phyloP scores from a whole-genome alignment of 2,888 invertebrate genomes.

The Drosophila leonis region DNA sequence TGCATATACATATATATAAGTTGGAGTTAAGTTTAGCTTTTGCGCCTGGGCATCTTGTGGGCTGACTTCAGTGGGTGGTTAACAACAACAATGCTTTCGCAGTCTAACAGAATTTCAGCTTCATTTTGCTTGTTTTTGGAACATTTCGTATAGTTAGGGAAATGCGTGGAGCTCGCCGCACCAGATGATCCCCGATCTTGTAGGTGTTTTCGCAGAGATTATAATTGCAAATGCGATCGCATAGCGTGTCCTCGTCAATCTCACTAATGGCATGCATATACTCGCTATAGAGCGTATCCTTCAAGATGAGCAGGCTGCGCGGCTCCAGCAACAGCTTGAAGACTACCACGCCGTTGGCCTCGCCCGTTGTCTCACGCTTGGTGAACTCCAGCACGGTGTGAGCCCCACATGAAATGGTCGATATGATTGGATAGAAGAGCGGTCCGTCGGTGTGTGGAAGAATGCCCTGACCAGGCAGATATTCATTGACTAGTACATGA shows the following conservation, averaged over 20 bases:
- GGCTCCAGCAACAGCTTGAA: constrained; percentile 94
- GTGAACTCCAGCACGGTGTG: constrained; percentile 95
- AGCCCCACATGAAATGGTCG: constrained; percentile 96
- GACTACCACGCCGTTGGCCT: constrained; percentile 80
- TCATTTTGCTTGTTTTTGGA: constrained; percentile 93
- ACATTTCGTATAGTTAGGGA: constrained; percentile 97
- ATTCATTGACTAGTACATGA: constrained; percentile 98
- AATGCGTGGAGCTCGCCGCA: constrained; percentile 91
- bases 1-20: constrained; percentile 11
- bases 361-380: constrained; percentile 58
- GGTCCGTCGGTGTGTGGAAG: constrained; percentile 99
- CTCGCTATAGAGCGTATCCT: constrained; percentile 92
- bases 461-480: constrained; percentile 96
- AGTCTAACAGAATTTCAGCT: constrained; percentile 87
- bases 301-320: constrained; percentile 94
- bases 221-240: constrained; percentile 88
- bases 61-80: constrained; percentile 60
- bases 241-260: constrained; percentile 88
- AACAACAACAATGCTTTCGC: constrained; percentile 10
- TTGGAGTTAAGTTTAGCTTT: constrained; percentile 14
- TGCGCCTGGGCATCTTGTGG: constrained; percentile 31
- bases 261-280: constrained; percentile 96
- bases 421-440: constrained; percentile 95
- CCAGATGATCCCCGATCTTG: constrained; percentile 87
- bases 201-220: constrained; percentile 87